Base-by-base conservation (phyloP, 2,888 invertebrate genomes). In the Eugnorisma glareosa region DNA sequence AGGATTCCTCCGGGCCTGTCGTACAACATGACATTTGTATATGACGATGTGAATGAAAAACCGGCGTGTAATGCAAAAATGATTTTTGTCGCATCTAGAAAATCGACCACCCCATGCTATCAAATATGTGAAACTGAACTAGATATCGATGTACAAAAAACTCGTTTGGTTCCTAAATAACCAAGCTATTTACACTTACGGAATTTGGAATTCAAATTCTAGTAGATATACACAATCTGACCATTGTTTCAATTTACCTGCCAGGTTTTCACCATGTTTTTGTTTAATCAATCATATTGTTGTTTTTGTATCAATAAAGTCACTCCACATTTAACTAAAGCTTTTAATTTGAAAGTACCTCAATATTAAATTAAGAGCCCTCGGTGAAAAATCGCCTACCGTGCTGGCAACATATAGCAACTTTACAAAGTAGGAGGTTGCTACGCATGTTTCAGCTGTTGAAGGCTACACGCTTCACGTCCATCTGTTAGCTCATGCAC, bases 71-170 rank as follows among this genome's bases (percentile, higher is more conserved):
- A 93, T 57, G 92, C 94, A 0, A 96, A 94, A 89, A 94, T 96
- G 89, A 93, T 96, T 75, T 95, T 96, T 78, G 96, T 96, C 0
- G 96, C 96, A 18, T 94, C 95, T 1, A 93, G 94, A 83, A 96
- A 95, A 88, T 93, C 95, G 0, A 91, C 93, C 0, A 96, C 96
- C 0, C 96, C 96, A 0, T 96, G 96, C 79, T 96, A 96, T 81
- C 96, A 96, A 84, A 92, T 96, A 57, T 96, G 96, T 80, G 95
- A 95, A 88, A 95, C 95, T n/a, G 93, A 94, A 79, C 86, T 96
- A 61, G 82, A 91, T 66, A 93, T 96, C 72, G 91, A 92, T 24
- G 89, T 91, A 10, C 91, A 91, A 77, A 95, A 95, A 86, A 84
- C 90, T 61, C 93, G 93, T 21, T 7, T 73, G 43, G 51, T 54